Conservation (phyloP, 2,113 vertebrate genomes). For the Sander lucioperca region DNA sequence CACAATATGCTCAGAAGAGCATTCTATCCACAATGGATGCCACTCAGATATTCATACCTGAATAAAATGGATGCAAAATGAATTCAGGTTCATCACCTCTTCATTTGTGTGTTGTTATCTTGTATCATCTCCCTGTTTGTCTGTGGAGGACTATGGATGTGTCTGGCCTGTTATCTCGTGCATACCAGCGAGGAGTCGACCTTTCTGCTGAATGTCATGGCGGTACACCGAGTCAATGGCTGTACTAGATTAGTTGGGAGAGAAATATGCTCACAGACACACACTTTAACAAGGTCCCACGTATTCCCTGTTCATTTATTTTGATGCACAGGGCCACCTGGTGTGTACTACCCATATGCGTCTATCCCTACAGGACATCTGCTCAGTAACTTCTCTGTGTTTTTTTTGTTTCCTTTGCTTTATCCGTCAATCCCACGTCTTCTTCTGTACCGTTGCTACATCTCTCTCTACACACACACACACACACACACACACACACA, state of each 20-base stretch:
- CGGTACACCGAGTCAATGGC: constrained; percentile 42
- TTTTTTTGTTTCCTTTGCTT: neutral
- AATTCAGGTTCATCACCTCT: constrained; percentile 28
- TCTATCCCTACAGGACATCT: neutral
- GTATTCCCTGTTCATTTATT: constrained; percentile 14
- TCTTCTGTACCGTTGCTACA: constrained; percentile 15
- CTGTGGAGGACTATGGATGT: constrained; percentile 25
- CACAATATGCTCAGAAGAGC: neutral
- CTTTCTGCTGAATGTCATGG: constrained; percentile 75
- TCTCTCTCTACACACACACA: constrained; percentile 6
- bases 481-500: neutral
- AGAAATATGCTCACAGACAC: constrained; percentile 27
- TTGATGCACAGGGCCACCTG: neutral
- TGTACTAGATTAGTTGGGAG: constrained; percentile 45
- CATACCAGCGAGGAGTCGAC: constrained; percentile 68
- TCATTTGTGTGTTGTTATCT: constrained; percentile 34
- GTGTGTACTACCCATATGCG: neutral
- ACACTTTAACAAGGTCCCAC: constrained; percentile 13
- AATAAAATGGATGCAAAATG: constrained; percentile 16
- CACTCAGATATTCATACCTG: constrained; percentile 40
- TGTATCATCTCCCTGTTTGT: constrained; percentile 35
- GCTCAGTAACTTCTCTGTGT: constrained; percentile 1
- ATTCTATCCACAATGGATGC: neutral
- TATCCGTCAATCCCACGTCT: neutral
- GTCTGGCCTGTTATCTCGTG: constrained; percentile 67